Evolutionary conservation across 1,140 invertebrate species (phyloP), one percentile per base, ranked within the genome.

Genomic region (Drosophila carrolli): DNA sequence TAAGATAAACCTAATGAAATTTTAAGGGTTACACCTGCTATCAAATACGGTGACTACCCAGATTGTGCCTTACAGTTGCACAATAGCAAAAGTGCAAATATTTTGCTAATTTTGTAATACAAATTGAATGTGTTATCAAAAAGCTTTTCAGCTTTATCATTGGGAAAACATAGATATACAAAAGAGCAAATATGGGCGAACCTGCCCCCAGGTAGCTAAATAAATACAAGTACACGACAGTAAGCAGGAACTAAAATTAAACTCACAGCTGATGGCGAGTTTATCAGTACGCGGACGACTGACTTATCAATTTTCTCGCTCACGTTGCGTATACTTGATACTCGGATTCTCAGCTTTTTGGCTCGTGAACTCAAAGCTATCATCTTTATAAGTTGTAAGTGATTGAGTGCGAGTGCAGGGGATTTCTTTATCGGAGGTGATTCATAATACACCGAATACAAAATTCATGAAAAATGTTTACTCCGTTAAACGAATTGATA

Each of bases 1-100:
- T 88, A 89, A 88, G 83, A 88, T 88, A 88, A 88, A 53, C 41
- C 84, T 63, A 73, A 89, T 89, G 80, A 88, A 88, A 81, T 70
- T 80, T 88, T 70, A 88, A 88, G 83, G 80, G 84, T 83, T 89
- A 83, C 71, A 71, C 55, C 50, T 66, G 83, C 60, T 89, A 86
- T 86, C 83, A 83, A 67, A 75, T 60, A 57, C 7, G 29, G 29
- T 59, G 60, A 44, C 58, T 41, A 32, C 35, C 44, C 62, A 60
- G 38, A 61, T 61, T 55, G 29, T 16, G 56, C 0, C 29, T 27
- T 48, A 11, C 32, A 70, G 40, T 70, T 70, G 54, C 51, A 55
- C 56, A 74, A 74, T 74, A 32, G 43, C 68, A 27, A 23, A 56
- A 56, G 50, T 65, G 73, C 73, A 76, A 76, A 76, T 68, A 67